Evolutionary conservation across 2,113 vertebrate genomes (phyloP), one percentile per base, ranked within the genome.

Genomic region (Pristiophorus japonicus): DNA sequence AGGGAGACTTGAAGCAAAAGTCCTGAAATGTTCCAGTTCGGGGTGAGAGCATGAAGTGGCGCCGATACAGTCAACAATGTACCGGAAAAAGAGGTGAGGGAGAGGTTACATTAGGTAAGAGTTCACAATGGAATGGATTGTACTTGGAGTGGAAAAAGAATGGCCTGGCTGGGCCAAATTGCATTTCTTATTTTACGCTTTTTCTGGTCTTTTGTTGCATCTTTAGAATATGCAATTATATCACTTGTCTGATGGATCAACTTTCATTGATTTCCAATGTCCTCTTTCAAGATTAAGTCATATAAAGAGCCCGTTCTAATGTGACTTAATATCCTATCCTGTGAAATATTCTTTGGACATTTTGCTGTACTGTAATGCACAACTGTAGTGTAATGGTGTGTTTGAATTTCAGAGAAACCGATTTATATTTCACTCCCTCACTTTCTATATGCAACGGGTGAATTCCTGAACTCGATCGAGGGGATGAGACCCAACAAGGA

Each of bases 381-480:
- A n/a, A 10, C 51, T 95, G 30, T 27, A 24, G 42, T 11, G 45
- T 96, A 38, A 27, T 27, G 96, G 59, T 94, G 30, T 85, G 95
- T 85, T 22, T 95, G 95, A 59, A 78, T 59, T 97, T 95, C 81
- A 99, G 99, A 97, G 78, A 97, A 38, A 88, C 98, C 99, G 0
- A 97, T 99, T 95, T 98, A 96, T 95, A 98, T 99, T 96, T 98
- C 99, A 34, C 97, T 99, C 94, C 98, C 99, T 0, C 99, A 99
- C 97, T 99, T 99, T 96, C 98, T 99, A 45, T 96, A 98, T 12
- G 99, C 98, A 55, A 99, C 98, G 96, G 42, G 96, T 0, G 96
- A 95, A 14, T 2, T 99, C 65, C 14, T 24, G 30, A n/a, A 97
- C 2, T 2, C 0, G 0, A 96, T 99, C 16, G 84, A 97, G 95